Evolutionary conservation across 2,888 invertebrate genomes (phyloP), one percentile per base, ranked within the genome.

Genomic region (Apeira syringaria): DNA sequence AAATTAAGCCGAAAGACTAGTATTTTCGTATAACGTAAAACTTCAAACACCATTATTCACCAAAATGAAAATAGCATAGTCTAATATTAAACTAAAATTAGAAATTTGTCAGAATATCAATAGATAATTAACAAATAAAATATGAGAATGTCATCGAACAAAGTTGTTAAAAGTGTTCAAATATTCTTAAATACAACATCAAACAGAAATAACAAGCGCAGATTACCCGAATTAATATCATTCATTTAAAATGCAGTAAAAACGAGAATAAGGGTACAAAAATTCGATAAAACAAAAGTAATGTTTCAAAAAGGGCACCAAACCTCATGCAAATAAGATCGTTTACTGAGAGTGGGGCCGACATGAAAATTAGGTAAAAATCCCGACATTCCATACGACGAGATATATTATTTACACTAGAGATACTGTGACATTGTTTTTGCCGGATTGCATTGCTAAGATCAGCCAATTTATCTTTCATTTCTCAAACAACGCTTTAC

Each of bases 291-390:
- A 48, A 49, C 40, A 41, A 42, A 50, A 50, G 42, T 51, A 50
- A 53, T 47, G 43, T 34, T 37, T 22, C 31, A 45, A 60, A 56
- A 57, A 55, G 39, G 38, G 53, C 53, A 50, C 52, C 61, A 63
- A 66, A 58, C 56, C 55, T 52, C 58, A 73, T 74, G 67, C 62
- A 73, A 74, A 72, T 72, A 61, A 63, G 60, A 60, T 61, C 63
- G 61, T 68, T 72, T 67, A 59, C 59, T 53, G 41, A 47, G 59
- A 46, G 56, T 41, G 55, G 53, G 61, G 55, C 56, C 56, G 56
- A 71, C 73, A 68, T 50, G 62, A 63, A 68, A 74, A 74, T 74
- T 72, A 75, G 64, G 60, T 63, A 66, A 68, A 70, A 71, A 63
- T 61, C 61, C 64, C 56, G 46, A 56, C 59, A 61, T 67, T 65